Evolutionary conservation across 2,888 invertebrate genomes (phyloP).

Genomic region (Acronicta alni): DNA sequence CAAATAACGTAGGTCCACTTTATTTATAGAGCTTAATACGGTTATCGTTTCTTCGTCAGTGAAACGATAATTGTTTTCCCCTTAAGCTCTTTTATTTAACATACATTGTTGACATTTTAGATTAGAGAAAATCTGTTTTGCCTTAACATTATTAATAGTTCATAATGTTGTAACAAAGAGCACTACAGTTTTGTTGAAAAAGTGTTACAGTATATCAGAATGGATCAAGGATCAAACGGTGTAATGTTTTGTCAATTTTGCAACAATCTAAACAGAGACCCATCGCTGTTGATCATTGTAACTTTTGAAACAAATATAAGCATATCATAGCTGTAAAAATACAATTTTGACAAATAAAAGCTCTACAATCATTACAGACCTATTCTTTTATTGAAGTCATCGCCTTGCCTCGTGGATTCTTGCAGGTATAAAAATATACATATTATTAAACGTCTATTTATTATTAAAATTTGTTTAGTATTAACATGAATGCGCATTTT

Average conservation of each 20-base stretch:
- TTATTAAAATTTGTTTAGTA: neutral
- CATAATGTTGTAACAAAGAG: constrained; percentile 85
- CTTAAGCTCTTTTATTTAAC: constrained; percentile 87
- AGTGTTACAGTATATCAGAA: constrained; percentile 80
- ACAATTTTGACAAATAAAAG: constrained; percentile 95
- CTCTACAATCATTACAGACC: constrained; percentile 89
- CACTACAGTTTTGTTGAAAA: constrained; percentile 84
- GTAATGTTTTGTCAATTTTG: constrained; percentile 86
- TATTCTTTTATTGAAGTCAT: constrained; percentile 69
- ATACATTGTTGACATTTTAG: constrained; percentile 88
- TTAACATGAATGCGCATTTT: constrained; percentile 1
- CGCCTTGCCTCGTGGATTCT: constrained; percentile 20
- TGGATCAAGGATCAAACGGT: constrained; percentile 79
- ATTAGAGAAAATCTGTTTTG: constrained; percentile 87
- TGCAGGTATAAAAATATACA: constrained; percentile 40
- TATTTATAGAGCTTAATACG: constrained; percentile 83
- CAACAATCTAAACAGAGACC: constrained; percentile 79
- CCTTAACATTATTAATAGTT: constrained; percentile 87
- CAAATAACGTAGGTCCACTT: constrained; percentile 88
- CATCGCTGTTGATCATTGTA: constrained; percentile 90
- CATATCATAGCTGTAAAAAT: constrained; percentile 98
- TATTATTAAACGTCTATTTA: neutral
- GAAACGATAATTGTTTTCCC: constrained; percentile 71
- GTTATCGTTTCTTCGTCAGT: constrained; percentile 74
- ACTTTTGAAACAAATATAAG: constrained; percentile 94